These are phyloP conservation scores for Taurulus bubalis DNA, from an alignment of 2,113 vertebrate genomes.

Conservation along the genomic window DNA sequence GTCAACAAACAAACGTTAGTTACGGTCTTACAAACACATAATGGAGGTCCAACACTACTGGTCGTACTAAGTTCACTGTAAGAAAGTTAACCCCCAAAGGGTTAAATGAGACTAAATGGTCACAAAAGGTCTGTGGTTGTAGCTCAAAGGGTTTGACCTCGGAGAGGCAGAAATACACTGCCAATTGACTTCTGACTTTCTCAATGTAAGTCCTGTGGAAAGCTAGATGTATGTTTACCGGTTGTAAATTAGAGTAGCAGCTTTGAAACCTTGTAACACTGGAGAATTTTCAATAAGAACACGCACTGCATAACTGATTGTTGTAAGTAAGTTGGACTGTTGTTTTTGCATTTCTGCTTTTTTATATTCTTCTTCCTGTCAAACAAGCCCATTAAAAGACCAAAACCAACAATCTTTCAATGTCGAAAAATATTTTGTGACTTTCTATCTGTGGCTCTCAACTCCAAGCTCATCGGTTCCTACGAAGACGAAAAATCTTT, in stretches of 20 bases:
- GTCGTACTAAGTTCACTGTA: no score
- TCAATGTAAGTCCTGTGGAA: not conserved
- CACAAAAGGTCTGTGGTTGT: constrained; percentile 36
- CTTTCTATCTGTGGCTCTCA: not conserved
- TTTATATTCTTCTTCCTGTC: not conserved
- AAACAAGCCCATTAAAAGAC: not conserved
- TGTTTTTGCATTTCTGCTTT: not conserved
- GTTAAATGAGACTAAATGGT: constrained; percentile 64
- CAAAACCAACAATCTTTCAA: not conserved
- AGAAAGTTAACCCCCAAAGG: no score
- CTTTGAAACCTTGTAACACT: not conserved
- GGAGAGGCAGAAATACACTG: not conserved
- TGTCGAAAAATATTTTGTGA: not conserved
- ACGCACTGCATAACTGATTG: no score
- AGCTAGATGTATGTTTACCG: constrained; percentile 18
- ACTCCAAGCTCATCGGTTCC: not conserved
- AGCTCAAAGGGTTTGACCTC: constrained; percentile 12
- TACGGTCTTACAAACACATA: no score
- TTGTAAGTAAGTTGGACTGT: not conserved
- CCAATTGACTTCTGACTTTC: constrained; percentile 13
- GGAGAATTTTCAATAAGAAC: not conserved
- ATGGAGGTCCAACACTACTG: no score
- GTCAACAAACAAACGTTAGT: no score
- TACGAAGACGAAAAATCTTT: no score
- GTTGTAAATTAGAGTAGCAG: not conserved